Base-by-base conservation (phyloP, 2,797 vertebrate species). In the Phrynocephalus guinanensis region DNA sequence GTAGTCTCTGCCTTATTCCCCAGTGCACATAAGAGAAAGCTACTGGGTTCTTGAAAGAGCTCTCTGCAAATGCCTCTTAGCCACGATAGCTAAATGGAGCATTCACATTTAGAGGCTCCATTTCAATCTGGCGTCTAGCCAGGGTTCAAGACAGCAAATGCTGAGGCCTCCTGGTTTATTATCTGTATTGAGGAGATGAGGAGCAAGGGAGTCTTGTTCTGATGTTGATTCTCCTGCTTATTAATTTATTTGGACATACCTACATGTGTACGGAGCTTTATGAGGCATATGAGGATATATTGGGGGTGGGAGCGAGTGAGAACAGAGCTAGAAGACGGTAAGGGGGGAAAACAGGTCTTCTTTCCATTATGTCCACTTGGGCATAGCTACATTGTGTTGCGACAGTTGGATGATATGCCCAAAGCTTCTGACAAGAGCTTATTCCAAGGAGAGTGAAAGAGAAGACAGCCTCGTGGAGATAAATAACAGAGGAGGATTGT, bases 41-140 rank as follows among this genome's bases (percentile, higher is more conserved):
- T 33, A 38, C 28, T 80, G 33, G n/a, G 83, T 80, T 84, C 48
- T 3, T 75, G 56, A 44, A 77, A 68, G 38, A 83, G 22, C 8
- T n/a, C 26, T 44, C 72, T 78, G n/a, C 76, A 75, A 67, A 80
- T 79, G 52, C 20, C 76, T 84, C 84, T 80, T 80, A 80, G n/a
- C 60, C 10, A n/a, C 38, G 44, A 88, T 72, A 79, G 84, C 56
- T 88, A 38, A 79, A 38, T 56, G 28, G 56, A 88, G 73, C n/a
- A 33, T 88, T 81, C 67, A 33, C 28, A 78, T 84, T 16, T 8
- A 18, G 67, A 66, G 50, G 38, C 50, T 88, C 52, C 50, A 66
- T 79, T 79, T 84, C 70, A 73, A n/a, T 24, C 33, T 72, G 82
- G 67, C 76, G 50, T 13, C 3, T 1, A 38, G 82, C 77, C 77